phyloP scores from a whole-genome alignment of 2,113 vertebrate genomes.

The Copsychus sechellarum region DNA sequence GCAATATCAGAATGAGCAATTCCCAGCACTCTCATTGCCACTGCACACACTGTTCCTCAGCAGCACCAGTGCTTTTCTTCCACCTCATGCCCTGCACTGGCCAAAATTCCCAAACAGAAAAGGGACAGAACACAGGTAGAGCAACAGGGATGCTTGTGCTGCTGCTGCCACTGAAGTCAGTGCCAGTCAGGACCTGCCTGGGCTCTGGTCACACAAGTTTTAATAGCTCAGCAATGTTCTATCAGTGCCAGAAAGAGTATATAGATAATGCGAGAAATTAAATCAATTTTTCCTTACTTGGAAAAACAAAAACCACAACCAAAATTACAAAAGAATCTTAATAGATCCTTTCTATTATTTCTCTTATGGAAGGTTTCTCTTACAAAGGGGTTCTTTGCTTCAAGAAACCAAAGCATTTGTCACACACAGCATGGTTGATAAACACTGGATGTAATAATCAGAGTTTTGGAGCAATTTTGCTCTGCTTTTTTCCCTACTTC shows the following conservation, averaged over 20 bases:
- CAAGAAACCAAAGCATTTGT: not conserved
- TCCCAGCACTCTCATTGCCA: accelerated
- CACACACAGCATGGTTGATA: not conserved
- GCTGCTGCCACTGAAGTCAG: not conserved
- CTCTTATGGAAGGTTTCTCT: not conserved
- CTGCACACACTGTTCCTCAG: not conserved
- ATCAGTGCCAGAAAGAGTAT: not conserved
- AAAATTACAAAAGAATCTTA: not conserved
- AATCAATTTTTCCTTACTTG: not conserved
- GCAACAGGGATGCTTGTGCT: not conserved
- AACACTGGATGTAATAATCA: not conserved
- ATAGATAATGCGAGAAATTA: not conserved
- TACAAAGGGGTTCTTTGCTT: not conserved
- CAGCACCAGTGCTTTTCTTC: not conserved
- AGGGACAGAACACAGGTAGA: not conserved
- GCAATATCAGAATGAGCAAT: not conserved
- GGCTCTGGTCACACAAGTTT: not conserved
- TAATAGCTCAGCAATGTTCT: not conserved
- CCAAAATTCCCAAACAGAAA: accelerated
- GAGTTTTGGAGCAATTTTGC: not conserved
- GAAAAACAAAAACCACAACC: not conserved
- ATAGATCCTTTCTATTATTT: too few species aligned
- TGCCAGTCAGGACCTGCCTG: not conserved
- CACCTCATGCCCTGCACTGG: not conserved
- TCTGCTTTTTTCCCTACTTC: not conserved